These are phyloP conservation scores for Plebejus argus DNA, from an alignment of 2,888 invertebrate species.

Conservation along the genomic window DNA sequence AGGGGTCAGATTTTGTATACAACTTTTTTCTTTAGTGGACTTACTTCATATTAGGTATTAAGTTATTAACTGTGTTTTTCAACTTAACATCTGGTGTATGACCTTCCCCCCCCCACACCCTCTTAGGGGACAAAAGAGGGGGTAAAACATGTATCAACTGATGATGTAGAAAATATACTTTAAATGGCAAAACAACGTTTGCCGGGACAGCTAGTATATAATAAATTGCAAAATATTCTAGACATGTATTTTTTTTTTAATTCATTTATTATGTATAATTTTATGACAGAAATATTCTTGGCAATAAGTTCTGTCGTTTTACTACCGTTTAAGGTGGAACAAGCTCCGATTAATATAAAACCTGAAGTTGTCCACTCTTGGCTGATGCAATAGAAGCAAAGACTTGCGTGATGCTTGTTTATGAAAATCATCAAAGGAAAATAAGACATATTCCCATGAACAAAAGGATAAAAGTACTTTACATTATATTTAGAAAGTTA, in stretches of 20 bases:
- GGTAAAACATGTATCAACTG: no score
- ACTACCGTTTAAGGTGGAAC: slow-evolving; percentile 52
- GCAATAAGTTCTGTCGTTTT: slow-evolving; percentile 47
- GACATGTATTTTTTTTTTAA: background rate
- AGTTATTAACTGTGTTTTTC: no score
- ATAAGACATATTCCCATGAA: slow-evolving; percentile 23
- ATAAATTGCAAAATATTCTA: background rate
- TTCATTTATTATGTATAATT: background rate
- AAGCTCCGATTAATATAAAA: slow-evolving; percentile 55
- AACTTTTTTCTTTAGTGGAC: no score
- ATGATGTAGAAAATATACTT: no score
- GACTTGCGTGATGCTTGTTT: slow-evolving; percentile 63
- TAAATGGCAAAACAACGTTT: no score
- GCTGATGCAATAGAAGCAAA: slow-evolving; percentile 72
- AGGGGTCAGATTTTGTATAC: no score
- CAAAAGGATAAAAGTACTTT: slow-evolving; percentile 29
- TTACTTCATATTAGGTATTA: no score
- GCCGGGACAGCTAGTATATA: no score
- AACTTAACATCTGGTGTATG: no score
- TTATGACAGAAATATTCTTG: slow-evolving; percentile 37
- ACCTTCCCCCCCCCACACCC: no score
- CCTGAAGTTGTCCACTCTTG: slow-evolving; percentile 60
- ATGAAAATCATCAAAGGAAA: slow-evolving; percentile 39
- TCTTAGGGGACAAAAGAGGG: no score
- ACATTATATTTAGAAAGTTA: slow-evolving; percentile 29